Base-by-base conservation (phyloP, 2,113 vertebrate species). In the Dipodomys spectabilis region DNA sequence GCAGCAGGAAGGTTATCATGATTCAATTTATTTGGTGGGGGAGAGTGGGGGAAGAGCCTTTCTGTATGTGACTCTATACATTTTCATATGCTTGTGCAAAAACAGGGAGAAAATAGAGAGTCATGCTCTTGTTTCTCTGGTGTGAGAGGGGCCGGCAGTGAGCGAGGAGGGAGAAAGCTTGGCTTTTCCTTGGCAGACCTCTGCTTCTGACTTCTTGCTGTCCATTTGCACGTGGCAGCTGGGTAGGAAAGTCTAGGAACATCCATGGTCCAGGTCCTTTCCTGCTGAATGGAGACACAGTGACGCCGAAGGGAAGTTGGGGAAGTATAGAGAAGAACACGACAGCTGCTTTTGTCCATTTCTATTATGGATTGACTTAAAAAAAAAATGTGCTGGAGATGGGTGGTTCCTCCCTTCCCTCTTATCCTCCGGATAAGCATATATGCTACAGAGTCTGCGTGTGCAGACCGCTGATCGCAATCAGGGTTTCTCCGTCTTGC, bases 141-240 rank as follows among this genome's bases (percentile, higher is more conserved):
- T 73, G 7, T 35, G 53, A 80, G 28, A 77, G 77, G 57, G 53
- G 44, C 8, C 20, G n/a, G 35, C 15, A 25, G 25, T 39, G 68
- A 93, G 30, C 2, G 2, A 30, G 22, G n/a, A 74, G 57, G 22
- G 60, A 84, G 16, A 90, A 57, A 79, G 5, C 0, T 8, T 30
- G 57, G 72, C 25, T 32, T 90, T 94, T 72, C 77, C 53, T 81
- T 81, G 82, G 60, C 16, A 67, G 86, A 81, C 4, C 32, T 32
- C 44, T 87, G 39, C 81, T 78, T 92, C 72, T 79, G 60, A 88
- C 57, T 95, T 90, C 53, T 87, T 79, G 62, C 44, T 57, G 49
- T 25, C 69, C 67, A n/a, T 18, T 19, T n/a, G 13, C 64, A 60
- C 32, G 89, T 71, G 86, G 73, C 39, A 78, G 35, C 28, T 68